Percentiles rank a stretch among this genome's conserved stretches.
Evolutionary conservation across 2,888 invertebrate species (phyloP).

Genomic region (Pristionchus arcanus): DNA sequence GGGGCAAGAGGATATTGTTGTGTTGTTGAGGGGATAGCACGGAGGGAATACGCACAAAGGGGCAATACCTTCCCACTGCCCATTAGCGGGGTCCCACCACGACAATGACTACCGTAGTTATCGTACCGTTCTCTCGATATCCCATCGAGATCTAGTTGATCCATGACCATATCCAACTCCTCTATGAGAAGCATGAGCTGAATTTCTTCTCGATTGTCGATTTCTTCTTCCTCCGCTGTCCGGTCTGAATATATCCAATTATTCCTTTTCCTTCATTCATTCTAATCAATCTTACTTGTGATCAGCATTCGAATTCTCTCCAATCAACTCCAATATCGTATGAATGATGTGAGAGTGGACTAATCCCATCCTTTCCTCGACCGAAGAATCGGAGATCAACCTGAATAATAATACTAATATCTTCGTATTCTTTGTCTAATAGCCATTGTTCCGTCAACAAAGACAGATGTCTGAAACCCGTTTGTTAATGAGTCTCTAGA

Average conservation of each 20-base stretch:
- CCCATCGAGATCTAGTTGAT: conserved; percentile 77
- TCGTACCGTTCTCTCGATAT: conserved; percentile 71
- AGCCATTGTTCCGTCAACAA: neutral
- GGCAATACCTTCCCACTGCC: neutral
- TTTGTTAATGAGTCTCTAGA: neutral
- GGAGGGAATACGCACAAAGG: neutral
- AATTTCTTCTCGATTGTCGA: conserved; percentile 59
- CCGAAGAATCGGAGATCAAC: conserved; percentile 67
- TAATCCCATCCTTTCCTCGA: conserved; percentile 69
- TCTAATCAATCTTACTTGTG: conserved; percentile 18
- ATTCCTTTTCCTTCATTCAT: neutral
- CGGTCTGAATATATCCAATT: neutral
- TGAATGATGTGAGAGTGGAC: conserved; percentile 70
- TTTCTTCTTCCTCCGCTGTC: conserved; percentile 59
- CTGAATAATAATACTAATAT: conserved; percentile 59
- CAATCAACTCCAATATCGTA: conserved; percentile 69
- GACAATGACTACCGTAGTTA: neutral
- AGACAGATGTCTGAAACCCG: no score
- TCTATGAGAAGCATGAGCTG: conserved; percentile 59
- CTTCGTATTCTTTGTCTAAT: no score
- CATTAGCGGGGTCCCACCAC: neutral
- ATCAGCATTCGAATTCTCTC: conserved; percentile 57
- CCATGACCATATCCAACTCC: conserved; percentile 78
- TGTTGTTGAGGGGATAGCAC: neutral
- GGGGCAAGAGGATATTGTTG: conserved; percentile 29